These are phyloP conservation scores for Theristus sp. DNA, from an alignment of 2,888 invertebrate genomes.

Conservation along the genomic window DNA sequence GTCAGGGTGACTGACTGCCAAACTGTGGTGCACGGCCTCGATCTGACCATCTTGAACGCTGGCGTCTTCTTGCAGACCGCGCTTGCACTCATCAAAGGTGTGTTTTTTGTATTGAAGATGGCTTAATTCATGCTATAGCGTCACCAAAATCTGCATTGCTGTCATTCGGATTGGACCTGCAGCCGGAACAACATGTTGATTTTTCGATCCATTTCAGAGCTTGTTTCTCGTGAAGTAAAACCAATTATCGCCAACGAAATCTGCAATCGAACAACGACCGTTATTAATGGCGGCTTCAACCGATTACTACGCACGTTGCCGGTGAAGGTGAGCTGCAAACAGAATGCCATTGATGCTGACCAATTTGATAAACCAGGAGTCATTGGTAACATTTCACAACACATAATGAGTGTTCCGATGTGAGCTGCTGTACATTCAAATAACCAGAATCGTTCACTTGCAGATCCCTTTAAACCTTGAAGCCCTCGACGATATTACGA, in stretches of 20 bases:
- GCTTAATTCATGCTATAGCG: neutral
- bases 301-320: neutral
- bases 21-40: neutral
- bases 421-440: too few species aligned
- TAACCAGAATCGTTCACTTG: too few species aligned
- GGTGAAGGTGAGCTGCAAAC: neutral
- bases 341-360: neutral
- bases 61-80: neutral
- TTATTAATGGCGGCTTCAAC: neutral
- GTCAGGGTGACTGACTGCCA: neutral
- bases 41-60: neutral
- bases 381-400: too few species aligned
- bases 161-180: too few species aligned
- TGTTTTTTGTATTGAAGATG: neutral
- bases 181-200: too few species aligned
- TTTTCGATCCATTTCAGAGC: neutral
- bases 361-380: too few species aligned
- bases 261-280: neutral
- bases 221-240: neutral
- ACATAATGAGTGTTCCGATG: too few species aligned
- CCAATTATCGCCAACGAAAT: neutral
- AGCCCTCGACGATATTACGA: neutral
- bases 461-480: neutral
- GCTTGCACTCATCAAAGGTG: neutral
- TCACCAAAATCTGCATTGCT: neutral